Base-by-base conservation (phyloP, 2,797 vertebrate species). In the Nannoperca obscura region DNA sequence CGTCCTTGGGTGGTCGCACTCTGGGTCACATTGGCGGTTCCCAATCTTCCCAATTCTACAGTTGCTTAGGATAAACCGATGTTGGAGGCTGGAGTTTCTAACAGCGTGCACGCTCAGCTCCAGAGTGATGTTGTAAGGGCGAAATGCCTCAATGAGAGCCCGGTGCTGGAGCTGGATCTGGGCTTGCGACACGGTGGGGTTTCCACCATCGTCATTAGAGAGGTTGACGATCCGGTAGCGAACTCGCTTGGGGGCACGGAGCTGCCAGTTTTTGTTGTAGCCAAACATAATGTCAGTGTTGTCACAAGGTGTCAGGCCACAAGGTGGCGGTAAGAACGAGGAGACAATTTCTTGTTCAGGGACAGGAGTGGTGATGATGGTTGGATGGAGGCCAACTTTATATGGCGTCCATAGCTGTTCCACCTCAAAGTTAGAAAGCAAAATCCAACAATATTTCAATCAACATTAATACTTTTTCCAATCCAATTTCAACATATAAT, bases 221-320 rank as follows among this genome's bases (percentile, higher is more conserved):
- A 99, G 80, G 84, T 98, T 99, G n/a, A 99, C 95, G n/a, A 99
- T 95, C 7, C 94, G 94, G 90, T 99, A 99, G 5, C 93, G 95
- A 38, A 99, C 71, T 15, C 44, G 92, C 86, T 98, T 99, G 84
- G 94, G 88, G 0, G 91, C 74, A 5, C 96, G 94, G 55, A 99
- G 95, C 0, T 95, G 95, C 96, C 96, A 95, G 89, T 97, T 94
- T 74, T 54, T 58, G 55, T 97, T 98, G 93, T 99, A 99, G 83
- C 96, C 95, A 1, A 90, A 94, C 60, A 96, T 95, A 54, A 99
- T 83, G 60, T 98, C 97, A 20, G 94, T 94, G 1, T 99, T 98
- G 76, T 99, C 98, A 0, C 98, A 99, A 6, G 88, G 82, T 0
- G 97, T 98, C 84, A 97, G 93, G 36, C 98, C 98, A 0, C 98